Conservation (phyloP, 2,113 vertebrate species). For the Bos taurus region DNA sequence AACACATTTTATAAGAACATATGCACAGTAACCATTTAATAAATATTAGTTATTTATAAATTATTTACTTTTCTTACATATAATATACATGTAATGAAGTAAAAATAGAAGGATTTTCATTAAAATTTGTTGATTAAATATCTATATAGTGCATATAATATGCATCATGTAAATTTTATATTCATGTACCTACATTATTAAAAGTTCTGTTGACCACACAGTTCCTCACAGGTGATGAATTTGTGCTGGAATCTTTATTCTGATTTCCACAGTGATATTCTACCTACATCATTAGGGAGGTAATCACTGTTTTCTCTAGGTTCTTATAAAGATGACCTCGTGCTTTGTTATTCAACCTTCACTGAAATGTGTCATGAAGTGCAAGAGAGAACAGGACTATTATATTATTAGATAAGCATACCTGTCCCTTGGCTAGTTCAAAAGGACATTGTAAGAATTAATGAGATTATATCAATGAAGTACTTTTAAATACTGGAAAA, state of each 20-base stretch:
- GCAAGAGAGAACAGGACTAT: not conserved
- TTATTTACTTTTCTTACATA: not conserved
- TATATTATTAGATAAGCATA: conserved; percentile 46
- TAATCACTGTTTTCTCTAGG: conserved; percentile 51
- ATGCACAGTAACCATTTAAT: not conserved
- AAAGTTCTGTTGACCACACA: not conserved
- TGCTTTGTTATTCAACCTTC: conserved; percentile 58
- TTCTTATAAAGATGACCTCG: conserved; percentile 35
- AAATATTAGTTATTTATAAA: not conserved
- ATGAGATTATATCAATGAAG: conserved; percentile 47
- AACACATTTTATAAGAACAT: not conserved
- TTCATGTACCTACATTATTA: not conserved
- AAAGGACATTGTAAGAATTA: conserved; percentile 59
- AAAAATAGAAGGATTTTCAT: not conserved
- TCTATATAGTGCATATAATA: not conserved
- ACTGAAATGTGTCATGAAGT: conserved; percentile 36
- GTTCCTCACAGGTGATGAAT: not conserved
- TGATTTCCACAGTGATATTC: not conserved
- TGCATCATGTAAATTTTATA: not conserved
- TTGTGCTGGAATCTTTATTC: not conserved
- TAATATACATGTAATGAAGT: not conserved
- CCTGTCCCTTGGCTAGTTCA: conserved; percentile 31
- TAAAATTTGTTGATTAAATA: not conserved
- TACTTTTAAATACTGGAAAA: conserved; percentile 52
- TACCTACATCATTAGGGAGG: not conserved